A percentile compares a stretch with the other conserved stretches of the same genome.
Evolutionary conservation across 1,140 invertebrate species (phyloP).

Genomic region (Habropoda laboriosa): DNA sequence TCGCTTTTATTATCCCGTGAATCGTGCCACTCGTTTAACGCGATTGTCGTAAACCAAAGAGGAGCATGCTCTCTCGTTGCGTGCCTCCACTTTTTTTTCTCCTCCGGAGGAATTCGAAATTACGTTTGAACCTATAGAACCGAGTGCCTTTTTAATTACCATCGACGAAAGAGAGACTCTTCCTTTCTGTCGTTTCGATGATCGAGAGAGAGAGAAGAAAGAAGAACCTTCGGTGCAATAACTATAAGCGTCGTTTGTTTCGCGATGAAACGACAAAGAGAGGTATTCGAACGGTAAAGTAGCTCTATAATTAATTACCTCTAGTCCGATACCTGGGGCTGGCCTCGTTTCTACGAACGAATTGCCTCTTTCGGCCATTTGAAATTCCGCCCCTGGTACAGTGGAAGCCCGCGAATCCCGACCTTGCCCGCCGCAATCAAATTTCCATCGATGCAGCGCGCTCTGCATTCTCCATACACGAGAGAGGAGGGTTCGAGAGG

Average conservation of each 20-base stretch:
- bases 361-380: background rate
- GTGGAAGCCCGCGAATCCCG: background rate
- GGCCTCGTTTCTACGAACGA: background rate
- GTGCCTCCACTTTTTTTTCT: background rate
- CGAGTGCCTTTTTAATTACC: background rate
- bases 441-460: constrained; percentile 31
- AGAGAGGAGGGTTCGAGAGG: too few relatives aligned
- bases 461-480: constrained; percentile 25
- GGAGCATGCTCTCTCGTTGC: background rate
- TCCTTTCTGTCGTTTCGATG: background rate
- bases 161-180: background rate
- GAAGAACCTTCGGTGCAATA: too few relatives aligned
- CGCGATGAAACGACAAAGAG: background rate
- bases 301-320: background rate
- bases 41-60: background rate
- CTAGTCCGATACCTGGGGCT: background rate
- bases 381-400: background rate
- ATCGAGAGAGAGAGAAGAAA: too few relatives aligned
- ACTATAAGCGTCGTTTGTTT: too few relatives aligned
- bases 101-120: background rate
- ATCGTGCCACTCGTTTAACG: constrained; percentile 29
- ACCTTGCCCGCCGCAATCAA: constrained; percentile 22
- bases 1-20: constrained; percentile 36
- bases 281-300: background rate
- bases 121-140: too few relatives aligned